These are phyloP conservation scores for Notodonta dromedarius DNA, from an alignment of 2,888 invertebrate species.

Conservation along the genomic window DNA sequence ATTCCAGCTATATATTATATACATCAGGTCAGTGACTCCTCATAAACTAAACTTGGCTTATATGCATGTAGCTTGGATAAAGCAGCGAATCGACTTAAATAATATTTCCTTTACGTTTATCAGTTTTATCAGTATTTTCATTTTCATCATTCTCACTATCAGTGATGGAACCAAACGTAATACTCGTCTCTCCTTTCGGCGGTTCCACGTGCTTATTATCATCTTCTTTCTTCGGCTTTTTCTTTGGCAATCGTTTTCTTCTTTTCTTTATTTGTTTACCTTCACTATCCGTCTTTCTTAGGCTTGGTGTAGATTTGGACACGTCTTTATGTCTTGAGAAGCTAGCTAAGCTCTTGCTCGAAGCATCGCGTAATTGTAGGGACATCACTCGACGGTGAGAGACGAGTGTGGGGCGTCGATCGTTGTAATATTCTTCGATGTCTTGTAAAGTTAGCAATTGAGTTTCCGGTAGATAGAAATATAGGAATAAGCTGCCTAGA, in stretches of 20 bases:
- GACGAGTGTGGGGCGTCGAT: conserved; percentile 71
- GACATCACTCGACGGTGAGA: conserved; percentile 52
- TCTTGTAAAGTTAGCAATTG: conserved; percentile 85
- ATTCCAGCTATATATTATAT: no score
- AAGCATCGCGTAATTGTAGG: conserved; percentile 26
- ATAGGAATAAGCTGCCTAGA: conserved; percentile 80
- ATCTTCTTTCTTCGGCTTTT: background rate
- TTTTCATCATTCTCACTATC: background rate
- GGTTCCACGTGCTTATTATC: background rate
- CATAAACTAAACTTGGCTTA: background rate
- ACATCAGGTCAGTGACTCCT: no score
- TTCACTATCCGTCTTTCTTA: background rate
- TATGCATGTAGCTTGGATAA: background rate
- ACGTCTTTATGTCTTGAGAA: background rate
- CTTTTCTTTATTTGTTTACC: background rate
- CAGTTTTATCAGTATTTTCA: background rate
- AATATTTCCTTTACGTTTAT: background rate
- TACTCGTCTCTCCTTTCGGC: background rate
- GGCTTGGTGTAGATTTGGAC: background rate
- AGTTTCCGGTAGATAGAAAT: conserved; percentile 85
- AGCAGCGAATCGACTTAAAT: background rate
- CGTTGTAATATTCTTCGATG: conserved; percentile 87
- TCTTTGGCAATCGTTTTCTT: background rate
- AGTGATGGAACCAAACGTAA: background rate
- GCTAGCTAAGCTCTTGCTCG: conserved; percentile 5